Evolutionary conservation across 2,888 invertebrate genomes (phyloP), one percentile per base, ranked within the genome.

Genomic region (Griposia aprilina): DNA sequence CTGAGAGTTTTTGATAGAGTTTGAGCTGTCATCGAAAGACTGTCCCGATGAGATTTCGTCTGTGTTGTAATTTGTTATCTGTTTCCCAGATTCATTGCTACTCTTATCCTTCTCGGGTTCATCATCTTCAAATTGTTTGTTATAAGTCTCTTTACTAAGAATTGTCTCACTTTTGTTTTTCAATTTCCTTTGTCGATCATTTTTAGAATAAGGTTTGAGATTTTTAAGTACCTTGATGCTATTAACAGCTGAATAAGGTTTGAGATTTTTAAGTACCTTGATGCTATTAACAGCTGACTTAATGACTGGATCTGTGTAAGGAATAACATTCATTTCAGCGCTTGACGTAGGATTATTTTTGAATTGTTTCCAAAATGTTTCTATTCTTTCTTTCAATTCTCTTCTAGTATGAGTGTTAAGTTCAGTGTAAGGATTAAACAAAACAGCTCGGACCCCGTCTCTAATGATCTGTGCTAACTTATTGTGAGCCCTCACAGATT

Each of bases 401-500:
- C 67, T 79, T 57, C 90, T 90, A 3, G 89, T 90, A 0, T 91
- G 83, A 0, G 45, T 23, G 17, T 89, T 88, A 0, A 94, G 82
- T n/a, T 84, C 80, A 0, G 91, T 88, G 75, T 91, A 93, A 76
- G 93, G 91, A 80, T 94, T 91, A 68, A 93, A 92, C 0, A 95
- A 41, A 0, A 93, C 30, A n/a, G 78, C 81, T n/a, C 90, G 78
- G 0, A 95, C 57, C 0, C 90, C 91, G 1, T 85, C 70, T 73
- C 84, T 88, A 0, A 95, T 71, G 0, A 93, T 75, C 30, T 87
- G 74, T 4, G 82, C 76, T 3, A 95, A 67, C 36, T 91, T 77
- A 0, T 85, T 55, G 26, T 88, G 87, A 3, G 86, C 36, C 36
- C 89, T 82, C 66, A 88, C 88, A 0, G 83, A 72, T 80, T 89